phyloP scores from a whole-genome alignment of 2,888 invertebrate species.

The Acanthococcus lagerstroemiae region DNA sequence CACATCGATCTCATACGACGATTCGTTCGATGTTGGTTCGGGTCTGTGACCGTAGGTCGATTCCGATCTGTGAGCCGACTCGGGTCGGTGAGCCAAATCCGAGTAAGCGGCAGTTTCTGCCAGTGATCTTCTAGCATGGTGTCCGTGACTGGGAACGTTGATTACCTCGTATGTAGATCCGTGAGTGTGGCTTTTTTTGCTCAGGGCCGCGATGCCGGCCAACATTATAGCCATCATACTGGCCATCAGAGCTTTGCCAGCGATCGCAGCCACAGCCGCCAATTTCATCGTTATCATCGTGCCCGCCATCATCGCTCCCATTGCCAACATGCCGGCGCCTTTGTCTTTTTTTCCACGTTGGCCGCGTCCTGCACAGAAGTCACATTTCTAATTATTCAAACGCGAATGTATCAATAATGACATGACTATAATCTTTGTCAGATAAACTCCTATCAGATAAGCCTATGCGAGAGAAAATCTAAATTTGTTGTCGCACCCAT shows the following conservation, averaged over 20 bases:
- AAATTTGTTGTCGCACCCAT: too few relatives aligned
- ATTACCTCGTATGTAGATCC: constrained; percentile 34
- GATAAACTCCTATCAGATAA: too few relatives aligned
- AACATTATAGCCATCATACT: constrained; percentile 68
- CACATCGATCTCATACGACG: too few relatives aligned
- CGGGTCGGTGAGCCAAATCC: neutral
- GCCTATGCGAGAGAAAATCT: too few relatives aligned
- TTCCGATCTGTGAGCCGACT: too few relatives aligned
- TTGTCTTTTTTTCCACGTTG: constrained; percentile 42
- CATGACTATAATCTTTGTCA: too few relatives aligned
- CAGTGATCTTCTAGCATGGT: constrained; percentile 18
- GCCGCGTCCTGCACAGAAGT: too few relatives aligned
- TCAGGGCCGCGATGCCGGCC: constrained; percentile 62
- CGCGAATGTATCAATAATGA: too few relatives aligned
- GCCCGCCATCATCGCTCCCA: constrained; percentile 52
- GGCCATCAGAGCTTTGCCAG: constrained; percentile 74
- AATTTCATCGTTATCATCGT: constrained; percentile 63
- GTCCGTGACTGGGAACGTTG: constrained; percentile 32
- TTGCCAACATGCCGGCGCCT: constrained; percentile 43
- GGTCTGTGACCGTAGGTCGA: too few relatives aligned
- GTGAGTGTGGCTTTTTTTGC: constrained; percentile 27
- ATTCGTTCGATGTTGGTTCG: neutral
- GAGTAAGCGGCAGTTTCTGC: constrained; percentile 3
- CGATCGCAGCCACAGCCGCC: constrained; percentile 52
- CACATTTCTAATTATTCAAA: too few relatives aligned